Conservation (phyloP, 2,797 vertebrate genomes). For the Danio kyathit region DNA sequence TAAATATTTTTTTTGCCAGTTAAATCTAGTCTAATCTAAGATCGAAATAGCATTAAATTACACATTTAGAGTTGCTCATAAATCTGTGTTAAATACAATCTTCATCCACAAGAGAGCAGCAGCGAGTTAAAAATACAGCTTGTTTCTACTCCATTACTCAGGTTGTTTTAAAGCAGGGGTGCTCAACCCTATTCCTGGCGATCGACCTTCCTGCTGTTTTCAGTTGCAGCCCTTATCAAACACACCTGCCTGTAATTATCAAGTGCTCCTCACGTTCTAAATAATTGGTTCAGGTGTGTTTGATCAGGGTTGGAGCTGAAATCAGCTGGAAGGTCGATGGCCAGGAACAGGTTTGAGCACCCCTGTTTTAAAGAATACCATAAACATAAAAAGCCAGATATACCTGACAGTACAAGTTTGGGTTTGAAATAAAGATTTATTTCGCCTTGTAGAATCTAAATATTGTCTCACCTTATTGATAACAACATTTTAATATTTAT, state of each 20-base stretch:
- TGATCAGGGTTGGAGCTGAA: too few species aligned
- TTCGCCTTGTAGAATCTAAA: background rate
- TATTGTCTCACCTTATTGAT: background rate
- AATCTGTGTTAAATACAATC: background rate
- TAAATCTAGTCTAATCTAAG: background rate
- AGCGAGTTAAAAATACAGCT: conserved; percentile 7
- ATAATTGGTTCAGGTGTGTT: too few species aligned
- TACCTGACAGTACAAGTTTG: background rate
- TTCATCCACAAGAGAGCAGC: conserved; percentile 32
- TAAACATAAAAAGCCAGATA: background rate
- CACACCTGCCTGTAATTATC: too few species aligned
- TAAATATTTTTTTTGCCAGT: background rate
- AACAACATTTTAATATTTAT: conserved; percentile 29
- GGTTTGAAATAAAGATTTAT: too few species aligned
- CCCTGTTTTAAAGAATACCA: background rate
- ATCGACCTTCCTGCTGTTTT: too few species aligned
- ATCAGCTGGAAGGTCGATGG: too few species aligned
- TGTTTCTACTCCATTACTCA: background rate
- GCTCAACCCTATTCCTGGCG: too few species aligned
- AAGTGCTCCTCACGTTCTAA: too few species aligned
- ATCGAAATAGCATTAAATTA: background rate
- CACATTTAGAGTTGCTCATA: background rate
- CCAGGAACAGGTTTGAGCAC: too few species aligned
- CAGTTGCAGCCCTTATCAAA: too few species aligned
- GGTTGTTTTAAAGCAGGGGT: background rate